Conservation (phyloP, 1,140 invertebrate genomes). For the Plodia interpunctella region DNA sequence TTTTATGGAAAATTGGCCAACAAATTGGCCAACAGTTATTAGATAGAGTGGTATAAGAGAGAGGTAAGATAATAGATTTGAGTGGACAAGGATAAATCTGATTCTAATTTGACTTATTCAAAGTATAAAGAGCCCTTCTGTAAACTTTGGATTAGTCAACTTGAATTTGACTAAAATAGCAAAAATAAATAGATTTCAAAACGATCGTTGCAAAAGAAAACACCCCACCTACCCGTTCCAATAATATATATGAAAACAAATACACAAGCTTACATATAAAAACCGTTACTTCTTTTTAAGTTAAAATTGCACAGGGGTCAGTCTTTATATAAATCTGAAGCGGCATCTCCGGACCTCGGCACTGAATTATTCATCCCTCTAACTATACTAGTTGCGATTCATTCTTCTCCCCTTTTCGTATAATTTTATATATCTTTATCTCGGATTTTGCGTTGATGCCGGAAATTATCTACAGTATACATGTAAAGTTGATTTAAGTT, state of each 20-base stretch:
- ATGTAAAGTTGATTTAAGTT: background rate
- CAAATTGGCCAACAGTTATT: no score
- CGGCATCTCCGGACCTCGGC: conserved; percentile 18
- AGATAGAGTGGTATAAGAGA: no score
- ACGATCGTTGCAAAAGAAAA: no score
- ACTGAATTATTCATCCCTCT: conserved; percentile 33
- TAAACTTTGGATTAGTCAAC: no score
- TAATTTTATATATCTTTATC: conserved; percentile 17
- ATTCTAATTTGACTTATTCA: no score
- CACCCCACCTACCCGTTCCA: no score
- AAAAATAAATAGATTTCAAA: no score
- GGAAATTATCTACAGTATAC: conserved; percentile 1
- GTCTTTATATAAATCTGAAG: conserved; percentile 27
- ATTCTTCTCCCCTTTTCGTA: conserved; percentile 23
- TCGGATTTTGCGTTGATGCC: background rate
- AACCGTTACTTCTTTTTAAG: background rate
- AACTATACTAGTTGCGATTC: conserved; percentile 27
- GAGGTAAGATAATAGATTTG: no score
- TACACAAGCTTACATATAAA: background rate
- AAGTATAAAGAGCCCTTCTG: no score
- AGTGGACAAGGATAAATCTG: no score
- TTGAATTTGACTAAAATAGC: no score
- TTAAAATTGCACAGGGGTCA: conserved; percentile 19
- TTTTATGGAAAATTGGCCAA: no score
- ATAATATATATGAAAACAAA: background rate